phyloP scores from a whole-genome alignment of 2,888 invertebrate species.

The Tortrix viridana region DNA sequence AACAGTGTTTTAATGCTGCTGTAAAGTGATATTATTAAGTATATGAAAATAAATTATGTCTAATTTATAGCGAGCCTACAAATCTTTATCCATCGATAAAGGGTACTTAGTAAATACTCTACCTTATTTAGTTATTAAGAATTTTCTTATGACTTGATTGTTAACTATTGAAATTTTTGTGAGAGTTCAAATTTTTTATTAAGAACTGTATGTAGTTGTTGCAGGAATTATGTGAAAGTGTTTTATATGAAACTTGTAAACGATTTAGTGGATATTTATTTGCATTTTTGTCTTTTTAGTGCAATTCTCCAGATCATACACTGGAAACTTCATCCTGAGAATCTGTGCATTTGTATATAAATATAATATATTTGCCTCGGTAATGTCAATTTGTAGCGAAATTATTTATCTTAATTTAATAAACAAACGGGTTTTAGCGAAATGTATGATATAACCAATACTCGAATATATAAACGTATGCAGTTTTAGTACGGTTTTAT shows the following conservation, averaged over 20 bases:
- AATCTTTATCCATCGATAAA: constrained; percentile 11
- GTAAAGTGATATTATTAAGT: constrained; percentile 27
- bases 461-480: constrained; percentile 29
- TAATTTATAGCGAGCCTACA: constrained; percentile 18
- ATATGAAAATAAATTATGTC: constrained; percentile 16
- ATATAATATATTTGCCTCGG: constrained; percentile 29
- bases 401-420: constrained; percentile 29
- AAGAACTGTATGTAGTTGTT: constrained; percentile 10
- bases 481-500: constrained; percentile 22
- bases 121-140: constrained; percentile 35
- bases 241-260: constrained; percentile 20
- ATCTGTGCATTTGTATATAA: constrained; percentile 27
- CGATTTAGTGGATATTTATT: constrained; percentile 18
- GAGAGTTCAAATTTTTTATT: constrained; percentile 31
- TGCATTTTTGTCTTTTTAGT: constrained; percentile 12
- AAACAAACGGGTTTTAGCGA: constrained; percentile 35
- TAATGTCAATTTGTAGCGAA: constrained; percentile 36
- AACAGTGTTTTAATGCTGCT: constrained; percentile 11
- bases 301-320: constrained; percentile 7
- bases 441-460: constrained; percentile 32
- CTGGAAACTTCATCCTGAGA: constrained; percentile 1
- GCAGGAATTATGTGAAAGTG: constrained; percentile 26
- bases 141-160: constrained; percentile 36
- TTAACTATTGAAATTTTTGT: constrained; percentile 36
- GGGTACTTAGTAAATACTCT: constrained; percentile 30